Evolutionary conservation across 2,888 invertebrate genomes (phyloP).

Genomic region (Sminthurinus aureus): DNA sequence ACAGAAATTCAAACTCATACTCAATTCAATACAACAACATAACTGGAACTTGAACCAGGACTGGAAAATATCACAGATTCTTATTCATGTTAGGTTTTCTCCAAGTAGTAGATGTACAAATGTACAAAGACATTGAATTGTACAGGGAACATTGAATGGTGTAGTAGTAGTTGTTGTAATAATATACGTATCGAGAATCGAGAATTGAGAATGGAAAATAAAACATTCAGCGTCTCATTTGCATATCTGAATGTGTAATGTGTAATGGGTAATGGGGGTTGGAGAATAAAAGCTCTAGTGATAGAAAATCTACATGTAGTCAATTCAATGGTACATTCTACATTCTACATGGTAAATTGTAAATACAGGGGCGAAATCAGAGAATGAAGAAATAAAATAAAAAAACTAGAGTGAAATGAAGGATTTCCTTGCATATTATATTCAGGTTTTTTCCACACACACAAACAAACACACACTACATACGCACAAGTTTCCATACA

Average conservation of each 20-base stretch:
- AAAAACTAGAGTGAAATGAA: neutral
- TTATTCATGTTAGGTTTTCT: no score
- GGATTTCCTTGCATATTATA: neutral
- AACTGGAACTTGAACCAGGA: no score
- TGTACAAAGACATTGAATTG: neutral
- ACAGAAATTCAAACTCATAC: no score
- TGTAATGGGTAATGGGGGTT: neutral
- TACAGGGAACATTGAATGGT: neutral
- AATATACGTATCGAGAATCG: constrained; percentile 1
- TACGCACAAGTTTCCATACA: no score
- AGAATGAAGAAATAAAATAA: neutral
- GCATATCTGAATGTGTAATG: neutral
- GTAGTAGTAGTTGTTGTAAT: neutral
- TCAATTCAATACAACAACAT: no score
- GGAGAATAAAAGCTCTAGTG: neutral
- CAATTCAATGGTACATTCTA: no score
- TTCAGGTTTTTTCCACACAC: neutral
- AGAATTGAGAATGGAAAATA: no score
- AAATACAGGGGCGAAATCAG: neutral
- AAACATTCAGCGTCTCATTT: neutral
- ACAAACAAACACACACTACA: no score
- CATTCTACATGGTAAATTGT: no score
- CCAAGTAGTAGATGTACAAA: neutral
- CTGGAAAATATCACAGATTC: no score
- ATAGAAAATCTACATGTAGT: neutral